Evolutionary conservation across 2,113 vertebrate genomes (phyloP).

Genomic region (Coturnix japonica): DNA sequence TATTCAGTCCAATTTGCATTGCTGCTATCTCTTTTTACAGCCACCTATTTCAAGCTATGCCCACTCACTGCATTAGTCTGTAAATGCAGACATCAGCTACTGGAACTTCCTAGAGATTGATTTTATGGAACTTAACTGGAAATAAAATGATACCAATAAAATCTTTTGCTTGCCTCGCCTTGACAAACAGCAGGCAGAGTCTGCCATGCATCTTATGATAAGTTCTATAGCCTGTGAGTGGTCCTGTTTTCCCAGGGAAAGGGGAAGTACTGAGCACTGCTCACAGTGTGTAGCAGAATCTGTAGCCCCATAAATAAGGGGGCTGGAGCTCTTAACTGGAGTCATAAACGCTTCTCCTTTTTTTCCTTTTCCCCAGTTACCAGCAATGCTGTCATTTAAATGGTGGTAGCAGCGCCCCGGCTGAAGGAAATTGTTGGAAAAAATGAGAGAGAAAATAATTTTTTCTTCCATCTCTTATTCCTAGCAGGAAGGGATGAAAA

Average conservation of each 20-base stretch:
- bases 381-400: not conserved
- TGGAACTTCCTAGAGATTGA: constrained; percentile 57
- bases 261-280: not conserved
- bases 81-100: constrained; percentile 31
- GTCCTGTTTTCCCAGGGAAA: not conserved
- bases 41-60: constrained; percentile 10
- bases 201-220: constrained; percentile 2
- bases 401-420: not conserved
- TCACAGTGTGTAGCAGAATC: not conserved
- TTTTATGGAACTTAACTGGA: constrained; percentile 61
- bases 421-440: not conserved
- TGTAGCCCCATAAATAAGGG: not conserved
- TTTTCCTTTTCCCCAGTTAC: not conserved
- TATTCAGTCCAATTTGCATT: constrained; percentile 56
- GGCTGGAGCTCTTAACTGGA: not conserved
- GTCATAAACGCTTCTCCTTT: not conserved
- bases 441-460: not conserved
- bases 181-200: constrained; percentile 27
- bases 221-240: not conserved
- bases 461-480: not conserved
- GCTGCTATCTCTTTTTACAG: constrained; percentile 35
- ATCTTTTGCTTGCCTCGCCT: constrained; percentile 36
- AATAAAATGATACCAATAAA: constrained; percentile 69
- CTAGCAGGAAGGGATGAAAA: not conserved
- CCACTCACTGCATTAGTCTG: constrained; percentile 2